Conservation (phyloP, 2,113 vertebrate genomes). For the Hylia prasina region DNA sequence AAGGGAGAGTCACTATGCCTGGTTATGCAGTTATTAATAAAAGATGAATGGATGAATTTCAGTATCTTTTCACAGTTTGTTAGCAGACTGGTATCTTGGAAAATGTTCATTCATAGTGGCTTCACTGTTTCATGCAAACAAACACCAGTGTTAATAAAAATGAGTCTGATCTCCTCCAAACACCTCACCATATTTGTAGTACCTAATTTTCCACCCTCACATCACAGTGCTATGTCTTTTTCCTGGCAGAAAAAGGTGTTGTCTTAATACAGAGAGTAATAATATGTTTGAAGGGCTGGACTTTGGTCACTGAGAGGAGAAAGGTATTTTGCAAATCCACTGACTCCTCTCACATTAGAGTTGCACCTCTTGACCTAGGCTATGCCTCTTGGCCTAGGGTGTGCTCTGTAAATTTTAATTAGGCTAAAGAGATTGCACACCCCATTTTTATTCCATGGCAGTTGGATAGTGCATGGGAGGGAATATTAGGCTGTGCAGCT, state of each 20-base stretch:
- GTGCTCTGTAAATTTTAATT: not conserved
- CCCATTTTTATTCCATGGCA: not conserved
- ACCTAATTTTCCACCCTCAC: not conserved
- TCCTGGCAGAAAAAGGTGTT: not conserved
- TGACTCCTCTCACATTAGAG: not conserved
- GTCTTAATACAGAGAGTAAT: not conserved
- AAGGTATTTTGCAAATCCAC: not conserved
- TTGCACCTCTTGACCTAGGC: not conserved
- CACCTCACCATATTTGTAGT: not conserved
- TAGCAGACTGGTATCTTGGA: not conserved
- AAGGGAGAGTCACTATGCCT: not conserved
- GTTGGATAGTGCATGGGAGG: not conserved
- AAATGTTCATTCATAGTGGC: not conserved
- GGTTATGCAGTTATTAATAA: not conserved
- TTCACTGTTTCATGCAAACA: not conserved
- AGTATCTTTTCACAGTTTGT: not conserved
- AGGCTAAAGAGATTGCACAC: not conserved
- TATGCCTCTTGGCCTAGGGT: not conserved
- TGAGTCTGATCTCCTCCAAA: not conserved
- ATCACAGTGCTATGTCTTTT: not conserved
- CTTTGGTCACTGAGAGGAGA: not conserved
- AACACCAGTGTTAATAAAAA: not conserved
- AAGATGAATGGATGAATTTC: not conserved
- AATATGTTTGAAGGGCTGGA: not conserved
- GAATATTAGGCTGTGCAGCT: not conserved